Conservation (phyloP, 2,888 invertebrate species). For the Macropis europaea region DNA sequence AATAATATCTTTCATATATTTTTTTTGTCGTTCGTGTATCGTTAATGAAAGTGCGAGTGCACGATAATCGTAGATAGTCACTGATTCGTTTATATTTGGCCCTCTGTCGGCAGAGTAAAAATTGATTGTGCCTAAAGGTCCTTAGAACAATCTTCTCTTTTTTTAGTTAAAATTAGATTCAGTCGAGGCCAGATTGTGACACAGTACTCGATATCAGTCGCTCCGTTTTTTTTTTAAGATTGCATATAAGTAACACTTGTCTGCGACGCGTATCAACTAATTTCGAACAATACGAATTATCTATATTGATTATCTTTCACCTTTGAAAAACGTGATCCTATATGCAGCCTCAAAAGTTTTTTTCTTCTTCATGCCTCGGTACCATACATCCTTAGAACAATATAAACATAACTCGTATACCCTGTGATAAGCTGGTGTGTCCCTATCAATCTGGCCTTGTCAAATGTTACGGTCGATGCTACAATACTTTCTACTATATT, state of each 20-base stretch:
- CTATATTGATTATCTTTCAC: slow-evolving; percentile 19
- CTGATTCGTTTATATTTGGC: slow-evolving; percentile 69
- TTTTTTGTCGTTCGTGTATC: slow-evolving; percentile 53
- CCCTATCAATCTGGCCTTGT: slow-evolving; percentile 70
- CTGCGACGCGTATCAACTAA: slow-evolving; percentile 12
- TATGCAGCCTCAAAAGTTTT: slow-evolving; percentile 59
- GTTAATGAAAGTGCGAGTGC: slow-evolving; percentile 61
- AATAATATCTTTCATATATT: slow-evolving; percentile 64
- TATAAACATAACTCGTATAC: slow-evolving; percentile 73
- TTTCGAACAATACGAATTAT: slow-evolving; percentile 23
- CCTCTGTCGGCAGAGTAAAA: slow-evolving; percentile 73
- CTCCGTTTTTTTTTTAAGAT: slow-evolving; percentile 47
- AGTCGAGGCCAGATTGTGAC: slow-evolving; percentile 73
- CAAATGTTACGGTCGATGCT: slow-evolving; percentile 60
- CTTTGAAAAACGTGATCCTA: slow-evolving; percentile 38
- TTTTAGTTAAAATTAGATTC: slow-evolving; percentile 70
- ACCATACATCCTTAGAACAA: slow-evolving; percentile 66
- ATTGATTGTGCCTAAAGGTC: slow-evolving; percentile 60
- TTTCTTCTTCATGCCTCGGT: slow-evolving; percentile 25
- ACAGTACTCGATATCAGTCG: slow-evolving; percentile 43
- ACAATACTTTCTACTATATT: slow-evolving; percentile 62
- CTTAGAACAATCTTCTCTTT: slow-evolving; percentile 58
- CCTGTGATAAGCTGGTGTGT: slow-evolving; percentile 71
- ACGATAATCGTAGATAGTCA: slow-evolving; percentile 61
- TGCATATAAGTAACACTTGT: slow-evolving; percentile 49